Evolutionary conservation across 2,797 vertebrate species (phyloP), one percentile per base, ranked within the genome.

Genomic region (Lerista edwardsae): DNA sequence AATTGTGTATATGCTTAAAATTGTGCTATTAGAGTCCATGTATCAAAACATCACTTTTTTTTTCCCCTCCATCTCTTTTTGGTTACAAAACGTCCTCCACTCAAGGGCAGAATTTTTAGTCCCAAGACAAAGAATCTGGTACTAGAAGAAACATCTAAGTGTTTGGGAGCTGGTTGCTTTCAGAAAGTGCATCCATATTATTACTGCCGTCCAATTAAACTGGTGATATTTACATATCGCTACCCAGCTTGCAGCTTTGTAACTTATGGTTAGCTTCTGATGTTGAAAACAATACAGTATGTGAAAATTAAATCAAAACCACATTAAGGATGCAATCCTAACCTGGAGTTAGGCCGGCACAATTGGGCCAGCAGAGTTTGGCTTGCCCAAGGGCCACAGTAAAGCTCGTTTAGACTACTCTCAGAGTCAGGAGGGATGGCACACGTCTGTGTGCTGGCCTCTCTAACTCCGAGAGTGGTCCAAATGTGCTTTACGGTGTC

Each of bases 11-110:
- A 39, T 62, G 15, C 34, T 89, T 71, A 85, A 86, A 47, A 87
- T 80, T 80, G 71, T 87, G 77, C 65, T 75, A 75, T 84, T 83
- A 85, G 84, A 29, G 23, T 79, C 88, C 17, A 75, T 44, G 21
- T 59, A 90, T 29, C 36, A 2, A 10, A 59, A 76, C 17, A 57
- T 84, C 78, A 84, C 36, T 51, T 79, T n/a, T 57, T 17, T 31
- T 31, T n/a, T n/a, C n/a, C n/a, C 44, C n/a, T 44, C 34, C 11
- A 4, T 55, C 51, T 55, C 51, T 55, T 87, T 75, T 57, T 76
- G 71, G 65, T 62, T 87, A 27, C 31, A 76, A 87, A 80, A 84
- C 62, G 44, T 57, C 57, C 59, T 76, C 55, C 69, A 14, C 2
- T 84, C 51, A 86, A 75, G 62, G 75, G 84, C 71, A 83, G 4